Conservation (phyloP, 2,113 vertebrate species). For the Myiozetetes cayanensis region DNA sequence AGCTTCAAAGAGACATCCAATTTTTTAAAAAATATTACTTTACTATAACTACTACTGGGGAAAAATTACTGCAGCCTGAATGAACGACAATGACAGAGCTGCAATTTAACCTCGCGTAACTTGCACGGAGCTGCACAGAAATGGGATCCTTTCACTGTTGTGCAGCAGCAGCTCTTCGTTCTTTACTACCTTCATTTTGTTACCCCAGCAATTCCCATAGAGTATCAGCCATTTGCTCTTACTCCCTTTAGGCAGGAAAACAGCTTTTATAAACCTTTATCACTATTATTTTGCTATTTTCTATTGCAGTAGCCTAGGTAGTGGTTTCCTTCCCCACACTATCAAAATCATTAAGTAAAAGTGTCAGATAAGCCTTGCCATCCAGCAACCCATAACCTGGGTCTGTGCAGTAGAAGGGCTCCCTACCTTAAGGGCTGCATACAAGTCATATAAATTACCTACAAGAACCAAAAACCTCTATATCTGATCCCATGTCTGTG, state of each 20-base stretch:
- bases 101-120: constrained; percentile 24
- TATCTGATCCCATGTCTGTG: not conserved
- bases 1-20: constrained; percentile 15
- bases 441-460: not conserved
- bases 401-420: not conserved
- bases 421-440: not conserved
- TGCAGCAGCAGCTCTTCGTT: not conserved
- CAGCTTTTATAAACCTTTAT: constrained; percentile 17
- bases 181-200: constrained; percentile 9
- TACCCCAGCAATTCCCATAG: not conserved
- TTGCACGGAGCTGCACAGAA: constrained; percentile 17
- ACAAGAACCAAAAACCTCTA: not conserved
- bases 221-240: not conserved
- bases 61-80: constrained; percentile 41
- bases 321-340: not conserved
- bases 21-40: constrained; percentile 3
- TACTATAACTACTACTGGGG: not conserved
- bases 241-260: not conserved
- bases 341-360: constrained; percentile 19
- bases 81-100: constrained; percentile 45
- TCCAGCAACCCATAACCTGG: not conserved
- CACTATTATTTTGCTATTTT: constrained; percentile 18
- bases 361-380: not conserved
- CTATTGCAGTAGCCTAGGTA: not conserved
- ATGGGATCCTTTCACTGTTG: constrained; percentile 10